Evolutionary conservation across 2,888 invertebrate genomes (phyloP).

Genomic region (Polymixis lichenea): DNA sequence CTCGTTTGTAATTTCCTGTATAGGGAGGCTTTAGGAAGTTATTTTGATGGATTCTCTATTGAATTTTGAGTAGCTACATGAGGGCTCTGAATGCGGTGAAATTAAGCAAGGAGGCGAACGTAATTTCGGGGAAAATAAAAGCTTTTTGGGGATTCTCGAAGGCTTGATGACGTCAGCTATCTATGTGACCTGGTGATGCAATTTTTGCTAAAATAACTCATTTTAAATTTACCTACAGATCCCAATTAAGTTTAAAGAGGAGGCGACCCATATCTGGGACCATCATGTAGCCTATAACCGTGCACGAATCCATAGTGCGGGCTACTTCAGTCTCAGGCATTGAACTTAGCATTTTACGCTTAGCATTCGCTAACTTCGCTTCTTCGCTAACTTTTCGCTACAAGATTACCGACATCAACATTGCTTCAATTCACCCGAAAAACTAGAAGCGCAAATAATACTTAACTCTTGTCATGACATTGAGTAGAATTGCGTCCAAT

Average conservation of each 20-base stretch:
- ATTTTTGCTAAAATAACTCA: background rate
- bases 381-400: background rate
- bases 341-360: background rate
- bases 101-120: conserved; percentile 25
- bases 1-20: conserved; percentile 54
- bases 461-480: conserved; percentile 39
- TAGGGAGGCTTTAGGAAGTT: conserved; percentile 37
- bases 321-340: background rate
- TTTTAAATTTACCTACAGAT: too few relatives aligned
- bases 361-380: background rate
- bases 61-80: conserved; percentile 41
- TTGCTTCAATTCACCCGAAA: background rate
- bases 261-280: too few relatives aligned
- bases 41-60: conserved; percentile 49
- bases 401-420: background rate
- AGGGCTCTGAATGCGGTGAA: conserved; percentile 22
- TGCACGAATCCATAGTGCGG: background rate
- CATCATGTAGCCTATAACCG: background rate
- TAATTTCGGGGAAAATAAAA: conserved; percentile 21
- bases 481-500: conserved; percentile 48
- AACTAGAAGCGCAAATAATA: conserved; percentile 29
- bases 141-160: conserved; percentile 7
- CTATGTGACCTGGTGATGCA: background rate
- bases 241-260: background rate
- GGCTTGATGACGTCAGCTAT: background rate